phyloP scores from a whole-genome alignment of 2,797 vertebrate species.

The Podargus strigoides region DNA sequence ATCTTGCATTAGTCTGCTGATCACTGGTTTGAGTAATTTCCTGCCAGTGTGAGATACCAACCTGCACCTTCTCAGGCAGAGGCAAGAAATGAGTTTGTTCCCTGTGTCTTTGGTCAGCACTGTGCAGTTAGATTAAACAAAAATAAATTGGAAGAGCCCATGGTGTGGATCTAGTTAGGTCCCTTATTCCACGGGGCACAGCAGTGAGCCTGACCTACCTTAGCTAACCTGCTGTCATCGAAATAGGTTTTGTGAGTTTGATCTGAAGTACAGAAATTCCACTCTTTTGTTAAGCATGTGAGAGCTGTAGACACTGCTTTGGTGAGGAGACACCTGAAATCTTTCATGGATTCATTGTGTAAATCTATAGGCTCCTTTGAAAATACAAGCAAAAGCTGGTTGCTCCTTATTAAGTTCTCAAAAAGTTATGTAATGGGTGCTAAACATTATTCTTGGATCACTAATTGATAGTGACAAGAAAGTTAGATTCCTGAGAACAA shows the following conservation, averaged over 20 bases:
- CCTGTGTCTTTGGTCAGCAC: neutral
- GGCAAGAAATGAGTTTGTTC: neutral
- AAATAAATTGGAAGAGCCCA: neutral
- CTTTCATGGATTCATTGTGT: neutral
- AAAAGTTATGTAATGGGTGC: neutral
- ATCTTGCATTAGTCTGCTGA: neutral
- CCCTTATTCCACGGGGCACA: neutral
- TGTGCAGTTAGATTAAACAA: neutral
- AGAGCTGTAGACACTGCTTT: neutral
- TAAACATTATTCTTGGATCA: neutral
- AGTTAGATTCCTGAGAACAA: neutral
- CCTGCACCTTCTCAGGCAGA: neutral
- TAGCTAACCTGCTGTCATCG: neutral
- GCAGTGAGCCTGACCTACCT: accelerated
- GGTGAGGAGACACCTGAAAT: neutral
- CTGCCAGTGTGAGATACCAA: neutral
- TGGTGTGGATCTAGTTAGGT: neutral
- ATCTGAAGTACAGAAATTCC: neutral
- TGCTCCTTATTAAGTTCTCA: neutral
- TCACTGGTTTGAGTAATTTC: neutral
- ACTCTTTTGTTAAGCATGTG: neutral
- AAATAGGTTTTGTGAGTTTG: neutral
- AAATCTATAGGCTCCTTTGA: neutral
- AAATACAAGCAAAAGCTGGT: neutral
- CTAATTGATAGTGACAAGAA: neutral